Percentiles rank a stretch among this genome's conserved stretches.
Evolutionary conservation across 2,113 vertebrate genomes (phyloP).

Genomic region (Vidua chalybeata): DNA sequence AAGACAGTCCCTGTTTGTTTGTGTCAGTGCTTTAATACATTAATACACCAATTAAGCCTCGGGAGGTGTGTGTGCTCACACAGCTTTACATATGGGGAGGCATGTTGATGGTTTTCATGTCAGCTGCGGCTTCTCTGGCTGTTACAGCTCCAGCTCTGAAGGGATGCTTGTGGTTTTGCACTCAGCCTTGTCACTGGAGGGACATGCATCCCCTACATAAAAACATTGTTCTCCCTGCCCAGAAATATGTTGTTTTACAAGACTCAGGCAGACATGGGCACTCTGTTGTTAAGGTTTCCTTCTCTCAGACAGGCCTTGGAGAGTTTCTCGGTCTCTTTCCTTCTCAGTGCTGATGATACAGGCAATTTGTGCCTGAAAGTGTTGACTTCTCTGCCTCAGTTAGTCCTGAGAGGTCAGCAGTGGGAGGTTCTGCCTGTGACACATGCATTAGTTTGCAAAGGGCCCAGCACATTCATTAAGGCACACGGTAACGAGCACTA

Average conservation of each 20-base stretch:
- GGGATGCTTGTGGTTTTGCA: background rate
- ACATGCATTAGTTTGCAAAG: background rate
- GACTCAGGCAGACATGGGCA: background rate
- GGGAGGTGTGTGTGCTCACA: background rate
- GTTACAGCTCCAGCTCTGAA: background rate
- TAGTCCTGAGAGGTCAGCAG: background rate
- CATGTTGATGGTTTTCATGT: background rate
- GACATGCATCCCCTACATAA: background rate
- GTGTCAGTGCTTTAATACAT: slow-evolving; percentile 41
- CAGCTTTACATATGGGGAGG: background rate
- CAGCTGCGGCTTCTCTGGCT: background rate
- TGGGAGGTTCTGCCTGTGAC: background rate
- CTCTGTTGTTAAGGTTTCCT: background rate
- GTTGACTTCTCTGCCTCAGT: background rate
- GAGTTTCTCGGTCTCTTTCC: background rate
- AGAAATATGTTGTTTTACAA: background rate
- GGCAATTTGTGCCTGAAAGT: slow-evolving; percentile 12
- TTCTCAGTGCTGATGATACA: background rate
- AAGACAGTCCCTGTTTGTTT: slow-evolving; percentile 43
- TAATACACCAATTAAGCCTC: slow-evolving; percentile 21
- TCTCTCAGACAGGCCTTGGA: background rate
- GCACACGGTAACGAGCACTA: background rate
- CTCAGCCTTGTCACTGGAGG: background rate
- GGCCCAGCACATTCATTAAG: background rate
- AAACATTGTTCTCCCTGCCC: background rate